Evolutionary conservation across 1,140 invertebrate species (phyloP), one percentile per base, ranked within the genome.

Genomic region (Triops longicaudatus): DNA sequence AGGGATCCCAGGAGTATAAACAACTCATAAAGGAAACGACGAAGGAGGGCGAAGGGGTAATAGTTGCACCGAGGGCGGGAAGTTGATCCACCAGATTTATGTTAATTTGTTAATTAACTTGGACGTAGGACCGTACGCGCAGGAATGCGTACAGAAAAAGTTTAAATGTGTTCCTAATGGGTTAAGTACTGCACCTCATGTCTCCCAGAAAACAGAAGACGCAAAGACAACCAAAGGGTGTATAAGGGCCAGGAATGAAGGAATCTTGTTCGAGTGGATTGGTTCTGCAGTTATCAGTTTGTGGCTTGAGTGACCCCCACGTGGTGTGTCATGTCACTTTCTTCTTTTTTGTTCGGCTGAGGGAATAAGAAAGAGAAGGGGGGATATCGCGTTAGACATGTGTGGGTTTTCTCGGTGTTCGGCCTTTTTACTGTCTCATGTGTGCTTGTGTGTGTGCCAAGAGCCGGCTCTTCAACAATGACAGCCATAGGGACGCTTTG

Each of bases 51-150:
- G 7, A 37, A 37, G 31, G 31, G 31, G 31, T 37, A 37, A 37
- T 37, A 37, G 31, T 37, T 37, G 31, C 7, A 4, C 31, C 31
- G 50, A 22, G 50, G 50, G 50, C 10, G 50, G 50, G 50, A 63
- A 6, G 7, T 63, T 63, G 14, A 22, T 17, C 17, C 4, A 63
- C 50, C 50, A 22, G 50, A n/a, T 17, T 6, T 63, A 22, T 22
- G n/a, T 63, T 63, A 63, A 63, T 63, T 22, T 63, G 50, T 63
- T 63, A 63, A 63, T 63, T 63, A 63, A 63, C 50, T 63, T 63
- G 10, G 50, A 63, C 50, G 50, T 37, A 37, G 31, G 31, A 37
- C 31, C 31, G 31, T 37, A 37, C 31, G 31, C 31, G 50, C 2
- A 17, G 50, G 14, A 63, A 22, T 63, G 22, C 4, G 22, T 3